Evolutionary conservation across 2,113 vertebrate species (phyloP).

Genomic region (Nerophis ophidion): DNA sequence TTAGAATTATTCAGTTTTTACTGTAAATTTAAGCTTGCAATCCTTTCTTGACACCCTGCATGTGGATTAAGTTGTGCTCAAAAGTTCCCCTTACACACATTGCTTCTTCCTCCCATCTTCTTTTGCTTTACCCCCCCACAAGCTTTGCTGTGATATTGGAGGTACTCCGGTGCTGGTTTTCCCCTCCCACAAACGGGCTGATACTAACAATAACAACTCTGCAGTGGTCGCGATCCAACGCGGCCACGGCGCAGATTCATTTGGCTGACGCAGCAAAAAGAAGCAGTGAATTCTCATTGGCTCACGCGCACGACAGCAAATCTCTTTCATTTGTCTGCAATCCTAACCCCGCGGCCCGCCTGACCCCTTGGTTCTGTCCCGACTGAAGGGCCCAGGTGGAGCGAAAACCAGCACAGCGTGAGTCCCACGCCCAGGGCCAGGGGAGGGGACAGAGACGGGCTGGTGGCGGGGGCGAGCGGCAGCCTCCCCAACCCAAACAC

Average conservation of each 20-base stretch:
- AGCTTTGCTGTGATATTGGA: conserved; percentile 53
- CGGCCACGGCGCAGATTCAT: conserved; percentile 40
- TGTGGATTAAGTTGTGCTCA: conserved; percentile 10
- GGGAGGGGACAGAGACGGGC: conserved; percentile 65
- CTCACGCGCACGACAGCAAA: conserved; percentile 5
- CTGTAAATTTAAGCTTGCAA: conserved; percentile 33
- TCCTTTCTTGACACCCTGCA: conserved; percentile 32
- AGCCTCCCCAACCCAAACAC: conserved; percentile 61
- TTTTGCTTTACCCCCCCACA: background rate
- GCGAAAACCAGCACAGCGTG: conserved; percentile 77
- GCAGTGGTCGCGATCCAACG: conserved; percentile 27
- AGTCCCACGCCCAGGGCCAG: conserved; percentile 68
- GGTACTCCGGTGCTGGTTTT: conserved; percentile 75
- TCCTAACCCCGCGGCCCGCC: conserved; percentile 44
- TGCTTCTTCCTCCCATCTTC: conserved; percentile 28
- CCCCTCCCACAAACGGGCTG: conserved; percentile 52
- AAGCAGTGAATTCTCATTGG: conserved; percentile 15
- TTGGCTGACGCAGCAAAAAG: conserved; percentile 10
- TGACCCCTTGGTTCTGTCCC: conserved; percentile 65
- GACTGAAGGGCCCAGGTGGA: conserved; percentile 76
- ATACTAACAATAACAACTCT: conserved; percentile 52
- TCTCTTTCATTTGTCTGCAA: conserved; percentile 19
- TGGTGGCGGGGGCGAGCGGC: conserved; percentile 54
- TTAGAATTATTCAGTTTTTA: background rate
- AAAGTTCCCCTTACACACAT: conserved; percentile 9